Conservation (phyloP, 1,140 invertebrate genomes). For the Halictus rubicundus region DNA sequence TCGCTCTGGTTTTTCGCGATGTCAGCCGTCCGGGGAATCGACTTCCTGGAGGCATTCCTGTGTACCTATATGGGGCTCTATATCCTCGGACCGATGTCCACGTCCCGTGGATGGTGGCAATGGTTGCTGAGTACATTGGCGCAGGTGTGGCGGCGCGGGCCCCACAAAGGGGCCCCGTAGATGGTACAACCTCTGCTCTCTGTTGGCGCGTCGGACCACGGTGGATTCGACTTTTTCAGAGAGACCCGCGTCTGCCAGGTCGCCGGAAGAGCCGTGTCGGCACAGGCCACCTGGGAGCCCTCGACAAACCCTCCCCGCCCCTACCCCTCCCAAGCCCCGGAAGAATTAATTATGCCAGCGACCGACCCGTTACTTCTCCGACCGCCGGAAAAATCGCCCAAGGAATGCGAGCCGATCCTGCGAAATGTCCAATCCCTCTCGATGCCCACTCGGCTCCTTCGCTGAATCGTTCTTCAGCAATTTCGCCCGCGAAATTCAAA, state of each 20-base stretch:
- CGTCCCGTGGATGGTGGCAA: constrained; percentile 42
- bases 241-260: constrained; percentile 28
- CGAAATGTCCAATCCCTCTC: constrained; percentile 32
- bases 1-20: constrained; percentile 46
- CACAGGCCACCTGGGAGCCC: constrained; percentile 48
- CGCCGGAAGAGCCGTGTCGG: constrained; percentile 38
- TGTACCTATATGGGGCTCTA: constrained; percentile 43
- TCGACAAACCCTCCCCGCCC: constrained; percentile 6
- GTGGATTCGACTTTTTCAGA: constrained; percentile 2
- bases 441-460: neutral
- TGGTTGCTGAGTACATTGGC: constrained; percentile 45
- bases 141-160: constrained; percentile 68
- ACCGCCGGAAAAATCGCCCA: constrained; percentile 10
- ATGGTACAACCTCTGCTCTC: constrained; percentile 60
- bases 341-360: constrained; percentile 48
- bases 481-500: no score
- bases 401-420: constrained; percentile 40
- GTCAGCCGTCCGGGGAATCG: constrained; percentile 15
- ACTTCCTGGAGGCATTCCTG: constrained; percentile 56
- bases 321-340: constrained; percentile 3
- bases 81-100: constrained; percentile 45
- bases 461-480: no score
- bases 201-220: constrained; percentile 7
- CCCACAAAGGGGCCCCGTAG: constrained; percentile 66
- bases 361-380: constrained; percentile 25